These are phyloP conservation scores for Xestia rhomboidea DNA, from an alignment of 2,888 invertebrate genomes.

Conservation along the genomic window DNA sequence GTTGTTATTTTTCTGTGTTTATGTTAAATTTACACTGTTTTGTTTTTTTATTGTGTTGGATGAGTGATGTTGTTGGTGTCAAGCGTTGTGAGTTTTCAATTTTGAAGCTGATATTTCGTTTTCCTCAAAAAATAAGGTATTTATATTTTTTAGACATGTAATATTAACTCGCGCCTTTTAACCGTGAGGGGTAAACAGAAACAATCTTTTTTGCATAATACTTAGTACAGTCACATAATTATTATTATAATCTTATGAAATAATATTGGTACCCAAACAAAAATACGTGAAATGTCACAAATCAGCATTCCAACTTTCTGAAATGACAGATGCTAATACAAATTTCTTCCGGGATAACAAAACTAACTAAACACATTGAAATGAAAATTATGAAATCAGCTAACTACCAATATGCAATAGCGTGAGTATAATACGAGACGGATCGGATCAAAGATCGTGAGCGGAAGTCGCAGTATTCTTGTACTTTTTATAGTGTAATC, in stretches of 20 bases:
- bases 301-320: background rate
- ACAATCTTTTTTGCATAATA: background rate
- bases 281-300: background rate
- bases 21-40: background rate
- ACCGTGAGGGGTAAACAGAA: background rate
- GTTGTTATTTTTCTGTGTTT: slow-evolving; percentile 15
- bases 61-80: slow-evolving; percentile 33
- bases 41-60: slow-evolving; percentile 34
- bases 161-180: background rate
- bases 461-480: slow-evolving; percentile 44
- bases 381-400: background rate
- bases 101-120: background rate
- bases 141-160: background rate
- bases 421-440: background rate
- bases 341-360: background rate
- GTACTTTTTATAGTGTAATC: slow-evolving; percentile 31
- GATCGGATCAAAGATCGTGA: slow-evolving; percentile 37
- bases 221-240: too few relatives aligned
- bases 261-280: background rate
- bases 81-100: background rate
- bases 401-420: background rate
- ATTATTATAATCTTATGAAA: background rate
- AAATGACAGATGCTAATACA: background rate
- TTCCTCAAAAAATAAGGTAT: slow-evolving; percentile 26
- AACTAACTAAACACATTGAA: background rate